These are phyloP conservation scores for Bimastos eiseni DNA, from an alignment of 2,888 invertebrate genomes.

Conservation along the genomic window DNA sequence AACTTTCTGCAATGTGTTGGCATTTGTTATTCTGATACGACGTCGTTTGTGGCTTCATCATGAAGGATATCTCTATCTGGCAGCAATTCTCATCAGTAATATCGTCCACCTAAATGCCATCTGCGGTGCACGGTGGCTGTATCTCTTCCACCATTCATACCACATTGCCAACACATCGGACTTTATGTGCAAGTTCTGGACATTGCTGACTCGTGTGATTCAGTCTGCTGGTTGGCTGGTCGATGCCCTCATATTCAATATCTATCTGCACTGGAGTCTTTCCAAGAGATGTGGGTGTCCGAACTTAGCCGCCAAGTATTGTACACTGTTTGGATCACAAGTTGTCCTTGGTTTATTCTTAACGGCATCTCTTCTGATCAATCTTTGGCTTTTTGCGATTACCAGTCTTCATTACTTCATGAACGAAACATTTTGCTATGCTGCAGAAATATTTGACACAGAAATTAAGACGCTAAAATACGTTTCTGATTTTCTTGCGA, in stretches of 20 bases:
- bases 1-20: neutral
- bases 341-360: neutral
- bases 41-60: neutral
- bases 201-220: neutral
- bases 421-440: neutral
- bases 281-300: neutral
- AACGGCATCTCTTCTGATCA: neutral
- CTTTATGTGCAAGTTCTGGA: slow-evolving; percentile 13
- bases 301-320: neutral
- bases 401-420: neutral
- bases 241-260: neutral
- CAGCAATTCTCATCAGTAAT: neutral
- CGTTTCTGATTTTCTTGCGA: neutral
- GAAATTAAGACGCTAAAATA: neutral
- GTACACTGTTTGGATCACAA: neutral
- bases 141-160: neutral
- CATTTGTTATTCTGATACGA: slow-evolving; percentile 13
- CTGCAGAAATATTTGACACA: slow-evolving; percentile 2
- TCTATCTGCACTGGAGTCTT: neutral
- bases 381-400: neutral
- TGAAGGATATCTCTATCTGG: neutral
- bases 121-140: neutral
- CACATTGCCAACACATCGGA: neutral
- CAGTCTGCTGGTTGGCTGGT: neutral
- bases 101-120: neutral